Evolutionary conservation across 2,888 invertebrate species (phyloP).

Genomic region (Capitulum mitella): DNA sequence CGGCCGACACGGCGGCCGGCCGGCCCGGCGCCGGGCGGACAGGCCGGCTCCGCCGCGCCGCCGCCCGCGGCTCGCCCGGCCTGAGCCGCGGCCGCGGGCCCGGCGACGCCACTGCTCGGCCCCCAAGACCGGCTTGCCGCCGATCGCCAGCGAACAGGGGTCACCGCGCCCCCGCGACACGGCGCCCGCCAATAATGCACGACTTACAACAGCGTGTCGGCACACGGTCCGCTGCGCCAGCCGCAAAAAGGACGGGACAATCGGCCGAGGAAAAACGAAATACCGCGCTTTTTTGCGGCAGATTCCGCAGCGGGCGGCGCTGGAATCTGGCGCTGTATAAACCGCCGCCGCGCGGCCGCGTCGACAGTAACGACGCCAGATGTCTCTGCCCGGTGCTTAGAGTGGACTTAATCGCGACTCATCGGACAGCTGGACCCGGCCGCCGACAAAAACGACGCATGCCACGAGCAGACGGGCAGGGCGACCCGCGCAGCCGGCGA

Average conservation of each 20-base stretch:
- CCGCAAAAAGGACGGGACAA: not conserved
- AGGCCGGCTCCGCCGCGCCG: too few relatives aligned
- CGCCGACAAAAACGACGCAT: not conserved
- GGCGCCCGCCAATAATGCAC: too few relatives aligned
- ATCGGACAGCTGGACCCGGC: not conserved
- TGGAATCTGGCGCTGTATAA: not conserved
- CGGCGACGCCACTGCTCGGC: too few relatives aligned
- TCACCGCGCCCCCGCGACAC: too few relatives aligned
- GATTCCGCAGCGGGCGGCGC: not conserved
- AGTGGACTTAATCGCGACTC: not conserved
- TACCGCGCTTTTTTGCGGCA: not conserved
- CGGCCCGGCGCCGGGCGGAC: too few relatives aligned
- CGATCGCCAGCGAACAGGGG: too few relatives aligned
- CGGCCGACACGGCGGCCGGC: not conserved
- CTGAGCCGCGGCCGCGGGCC: too few relatives aligned
- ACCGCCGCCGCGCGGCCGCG: not conserved
- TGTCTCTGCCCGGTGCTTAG: not conserved
- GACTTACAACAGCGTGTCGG: not conserved
- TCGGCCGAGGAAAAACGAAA: not conserved
- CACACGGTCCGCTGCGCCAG: too few relatives aligned
- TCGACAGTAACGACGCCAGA: not conserved
- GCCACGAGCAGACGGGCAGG: slow-evolving; percentile 2
- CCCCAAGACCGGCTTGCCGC: too few relatives aligned
- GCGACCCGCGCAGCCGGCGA: too few relatives aligned
- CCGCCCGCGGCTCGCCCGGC: too few relatives aligned